Evolutionary conservation across 2,797 vertebrate species (phyloP).

Genomic region (Dendrocincla tyrannina): DNA sequence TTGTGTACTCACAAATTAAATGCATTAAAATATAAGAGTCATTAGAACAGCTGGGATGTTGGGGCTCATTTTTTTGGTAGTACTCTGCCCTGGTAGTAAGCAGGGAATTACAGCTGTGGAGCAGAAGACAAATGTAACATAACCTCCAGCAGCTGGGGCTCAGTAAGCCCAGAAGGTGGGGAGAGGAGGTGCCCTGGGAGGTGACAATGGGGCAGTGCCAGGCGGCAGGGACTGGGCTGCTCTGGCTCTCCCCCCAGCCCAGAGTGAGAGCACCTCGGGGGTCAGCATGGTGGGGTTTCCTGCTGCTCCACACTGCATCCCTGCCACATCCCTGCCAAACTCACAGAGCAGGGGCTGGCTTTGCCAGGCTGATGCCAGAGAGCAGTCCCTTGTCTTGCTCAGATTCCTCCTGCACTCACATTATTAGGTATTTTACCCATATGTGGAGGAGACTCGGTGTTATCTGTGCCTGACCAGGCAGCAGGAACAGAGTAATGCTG

Average conservation of each 20-base stretch:
- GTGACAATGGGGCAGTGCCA: not conserved
- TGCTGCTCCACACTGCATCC: not conserved
- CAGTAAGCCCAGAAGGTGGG: not conserved
- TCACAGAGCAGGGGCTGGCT: not conserved
- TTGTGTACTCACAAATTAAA: slow-evolving; percentile 47
- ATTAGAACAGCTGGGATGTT: slow-evolving; percentile 15
- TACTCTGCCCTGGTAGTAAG: not conserved
- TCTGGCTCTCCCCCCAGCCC: not conserved
- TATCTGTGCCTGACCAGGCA: not conserved
- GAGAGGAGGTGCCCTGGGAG: not conserved
- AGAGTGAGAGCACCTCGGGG: not conserved
- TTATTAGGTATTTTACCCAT: not conserved
- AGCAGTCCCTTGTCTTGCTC: not conserved
- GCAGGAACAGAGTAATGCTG: not conserved
- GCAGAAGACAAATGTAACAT: not conserved
- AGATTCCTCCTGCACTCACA: not conserved
- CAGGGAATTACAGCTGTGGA: not conserved
- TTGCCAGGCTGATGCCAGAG: not conserved
- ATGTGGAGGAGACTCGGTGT: not conserved
- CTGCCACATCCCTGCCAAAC: not conserved
- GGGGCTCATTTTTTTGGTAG: not conserved
- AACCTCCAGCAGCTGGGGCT: not conserved
- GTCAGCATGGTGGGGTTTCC: not conserved
- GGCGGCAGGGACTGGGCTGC: not conserved
- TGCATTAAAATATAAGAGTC: slow-evolving; percentile 1